Evolutionary conservation across 2,113 vertebrate species (phyloP).

Genomic region (Aplodontia rufa): DNA sequence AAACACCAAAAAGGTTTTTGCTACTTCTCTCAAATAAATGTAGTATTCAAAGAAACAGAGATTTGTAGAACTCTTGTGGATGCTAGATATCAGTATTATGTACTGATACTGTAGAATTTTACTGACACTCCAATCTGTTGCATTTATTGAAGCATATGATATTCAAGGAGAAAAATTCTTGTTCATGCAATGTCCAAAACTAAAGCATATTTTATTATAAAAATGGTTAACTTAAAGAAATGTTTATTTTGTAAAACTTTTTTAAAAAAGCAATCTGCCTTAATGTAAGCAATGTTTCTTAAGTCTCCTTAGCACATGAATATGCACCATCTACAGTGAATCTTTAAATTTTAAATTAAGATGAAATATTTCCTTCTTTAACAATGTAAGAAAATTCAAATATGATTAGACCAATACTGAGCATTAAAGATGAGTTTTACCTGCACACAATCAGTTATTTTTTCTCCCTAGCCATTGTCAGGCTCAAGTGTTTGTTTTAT

Average conservation of each 20-base stretch:
- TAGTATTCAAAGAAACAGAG: constrained; percentile 52
- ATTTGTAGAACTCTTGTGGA: constrained; percentile 43
- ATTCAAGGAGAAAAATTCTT: background rate
- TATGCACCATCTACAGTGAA: background rate
- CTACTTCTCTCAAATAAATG: constrained; percentile 67
- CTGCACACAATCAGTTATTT: background rate
- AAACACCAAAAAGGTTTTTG: constrained; percentile 61
- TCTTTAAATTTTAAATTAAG: background rate
- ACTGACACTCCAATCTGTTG: too few relatives aligned
- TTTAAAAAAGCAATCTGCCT: background rate
- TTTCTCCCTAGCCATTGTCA: constrained; percentile 41
- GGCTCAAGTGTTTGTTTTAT: constrained; percentile 69
- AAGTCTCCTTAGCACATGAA: background rate
- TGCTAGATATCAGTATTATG: background rate
- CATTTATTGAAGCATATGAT: background rate
- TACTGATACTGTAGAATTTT: constrained; percentile 30
- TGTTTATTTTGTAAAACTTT: background rate
- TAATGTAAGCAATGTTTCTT: background rate
- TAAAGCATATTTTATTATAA: constrained; percentile 43
- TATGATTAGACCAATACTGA: background rate
- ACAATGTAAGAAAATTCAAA: background rate
- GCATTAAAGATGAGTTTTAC: background rate
- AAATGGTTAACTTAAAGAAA: constrained; percentile 35
- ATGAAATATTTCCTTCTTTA: background rate
- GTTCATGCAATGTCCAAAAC: background rate